phyloP scores from a whole-genome alignment of 2,113 vertebrate genomes.

The Egretta garzetta region DNA sequence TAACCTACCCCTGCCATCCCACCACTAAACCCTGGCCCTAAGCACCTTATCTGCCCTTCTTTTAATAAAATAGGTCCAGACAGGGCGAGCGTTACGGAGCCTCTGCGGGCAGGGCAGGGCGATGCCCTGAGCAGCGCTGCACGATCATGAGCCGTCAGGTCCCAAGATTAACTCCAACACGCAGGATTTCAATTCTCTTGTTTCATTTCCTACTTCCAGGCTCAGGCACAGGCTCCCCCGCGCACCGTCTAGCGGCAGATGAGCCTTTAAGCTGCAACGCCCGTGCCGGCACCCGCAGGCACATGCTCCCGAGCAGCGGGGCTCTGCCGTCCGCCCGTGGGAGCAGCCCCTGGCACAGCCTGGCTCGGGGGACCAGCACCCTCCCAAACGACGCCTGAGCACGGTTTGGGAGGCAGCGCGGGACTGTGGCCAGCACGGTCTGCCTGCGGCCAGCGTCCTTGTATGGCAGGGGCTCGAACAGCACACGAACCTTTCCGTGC shows the following conservation, averaged over 20 bases:
- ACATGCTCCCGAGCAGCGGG: neutral
- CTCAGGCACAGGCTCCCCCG: neutral
- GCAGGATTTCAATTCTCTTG: fast-evolving
- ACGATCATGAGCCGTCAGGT: neutral
- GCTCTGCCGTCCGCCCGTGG: neutral
- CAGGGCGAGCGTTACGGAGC: fast-evolving
- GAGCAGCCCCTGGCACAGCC: neutral
- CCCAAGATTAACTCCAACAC: no score
- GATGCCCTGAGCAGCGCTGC: neutral
- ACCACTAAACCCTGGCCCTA: no score
- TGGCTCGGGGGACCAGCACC: fast-evolving
- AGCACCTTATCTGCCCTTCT: no score
- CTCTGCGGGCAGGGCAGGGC: neutral
- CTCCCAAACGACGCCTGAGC: no score
- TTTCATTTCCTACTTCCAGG: neutral
- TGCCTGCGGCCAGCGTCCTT: neutral
- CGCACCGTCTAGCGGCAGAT: fast-evolving
- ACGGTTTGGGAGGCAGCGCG: neutral
- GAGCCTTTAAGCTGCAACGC: no score
- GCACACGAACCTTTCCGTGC: neutral
- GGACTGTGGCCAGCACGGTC: fast-evolving
- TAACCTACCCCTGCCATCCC: no score
- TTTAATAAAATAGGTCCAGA: no score
- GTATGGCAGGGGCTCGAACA: neutral
- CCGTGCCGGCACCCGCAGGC: fast-evolving